Evolutionary conservation across 2,113 vertebrate genomes (phyloP).

Genomic region (Scolopax mira): DNA sequence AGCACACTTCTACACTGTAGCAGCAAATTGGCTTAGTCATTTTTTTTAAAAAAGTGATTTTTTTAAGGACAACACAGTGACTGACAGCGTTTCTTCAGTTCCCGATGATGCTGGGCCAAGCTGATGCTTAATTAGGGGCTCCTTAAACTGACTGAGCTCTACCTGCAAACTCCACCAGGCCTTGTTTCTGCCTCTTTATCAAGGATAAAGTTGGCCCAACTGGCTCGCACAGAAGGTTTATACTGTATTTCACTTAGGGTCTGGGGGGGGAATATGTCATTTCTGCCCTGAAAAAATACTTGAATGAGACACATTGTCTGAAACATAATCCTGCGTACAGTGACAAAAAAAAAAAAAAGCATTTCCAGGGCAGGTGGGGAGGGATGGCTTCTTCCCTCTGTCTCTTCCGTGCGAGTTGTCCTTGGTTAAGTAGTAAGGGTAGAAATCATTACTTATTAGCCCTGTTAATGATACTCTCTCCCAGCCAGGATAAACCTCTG

Average conservation of each 20-base stretch:
- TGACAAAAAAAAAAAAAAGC: constrained; percentile 47
- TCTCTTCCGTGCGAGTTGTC: neutral
- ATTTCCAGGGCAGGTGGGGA: constrained; percentile 35
- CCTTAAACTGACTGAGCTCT: neutral
- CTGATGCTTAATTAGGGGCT: neutral
- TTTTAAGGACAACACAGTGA: neutral
- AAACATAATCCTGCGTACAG: constrained; percentile 53
- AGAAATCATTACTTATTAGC: neutral
- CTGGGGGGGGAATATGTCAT: constrained; percentile 71
- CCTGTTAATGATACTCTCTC: neutral
- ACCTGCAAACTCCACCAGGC: neutral
- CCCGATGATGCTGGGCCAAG: neutral
- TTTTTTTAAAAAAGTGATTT: neutral
- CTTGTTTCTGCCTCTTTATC: neutral
- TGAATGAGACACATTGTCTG: constrained; percentile 79
- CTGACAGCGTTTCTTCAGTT: neutral
- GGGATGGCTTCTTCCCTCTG: neutral
- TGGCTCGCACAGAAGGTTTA: constrained; percentile 18
- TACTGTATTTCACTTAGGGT: constrained; percentile 74
- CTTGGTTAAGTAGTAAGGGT: neutral
- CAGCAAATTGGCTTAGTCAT: neutral
- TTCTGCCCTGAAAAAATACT: constrained; percentile 82
- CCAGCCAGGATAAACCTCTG: neutral
- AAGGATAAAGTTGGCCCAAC: neutral
- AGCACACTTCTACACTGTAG: neutral